Conservation (phyloP, 2,888 invertebrate species). For the Priocnemis perturbator region DNA sequence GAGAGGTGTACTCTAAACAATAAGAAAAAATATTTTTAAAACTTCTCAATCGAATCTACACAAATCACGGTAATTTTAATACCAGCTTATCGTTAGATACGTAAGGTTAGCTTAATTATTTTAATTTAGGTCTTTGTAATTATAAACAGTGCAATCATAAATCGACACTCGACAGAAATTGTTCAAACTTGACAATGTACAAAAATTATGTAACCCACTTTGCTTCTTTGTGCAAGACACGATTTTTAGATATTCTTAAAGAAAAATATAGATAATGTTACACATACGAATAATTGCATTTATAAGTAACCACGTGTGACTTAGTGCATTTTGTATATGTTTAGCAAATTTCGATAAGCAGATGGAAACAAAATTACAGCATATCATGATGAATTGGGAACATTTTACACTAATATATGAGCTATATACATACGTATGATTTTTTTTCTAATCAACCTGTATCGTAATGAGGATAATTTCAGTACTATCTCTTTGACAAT, state of each 20-base stretch:
- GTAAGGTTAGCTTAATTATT: constrained; percentile 61
- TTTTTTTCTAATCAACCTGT: constrained; percentile 52
- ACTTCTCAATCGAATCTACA: constrained; percentile 57
- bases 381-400: constrained; percentile 64
- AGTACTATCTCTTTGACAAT: constrained; percentile 49
- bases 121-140: constrained; percentile 67
- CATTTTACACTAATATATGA: constrained; percentile 66
- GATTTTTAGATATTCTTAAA: constrained; percentile 65
- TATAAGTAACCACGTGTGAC: constrained; percentile 66
- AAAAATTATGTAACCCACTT: constrained; percentile 64
- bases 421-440: constrained; percentile 55
- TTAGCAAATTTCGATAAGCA: constrained; percentile 59
- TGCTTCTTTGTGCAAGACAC: constrained; percentile 65
- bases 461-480: constrained; percentile 39
- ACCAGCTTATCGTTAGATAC: constrained; percentile 59
- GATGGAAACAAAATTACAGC: constrained; percentile 54
- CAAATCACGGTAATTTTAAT: constrained; percentile 67
- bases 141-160: constrained; percentile 73
- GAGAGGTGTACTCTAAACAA: constrained; percentile 43
- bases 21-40: constrained; percentile 60
- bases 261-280: constrained; percentile 67
- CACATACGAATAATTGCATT: constrained; percentile 64
- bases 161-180: constrained; percentile 56
- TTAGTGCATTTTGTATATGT: constrained; percentile 68
- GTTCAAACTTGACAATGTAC: constrained; percentile 66